phyloP scores from a whole-genome alignment of 2,113 vertebrate genomes.

The Nycticebus coucang region DNA sequence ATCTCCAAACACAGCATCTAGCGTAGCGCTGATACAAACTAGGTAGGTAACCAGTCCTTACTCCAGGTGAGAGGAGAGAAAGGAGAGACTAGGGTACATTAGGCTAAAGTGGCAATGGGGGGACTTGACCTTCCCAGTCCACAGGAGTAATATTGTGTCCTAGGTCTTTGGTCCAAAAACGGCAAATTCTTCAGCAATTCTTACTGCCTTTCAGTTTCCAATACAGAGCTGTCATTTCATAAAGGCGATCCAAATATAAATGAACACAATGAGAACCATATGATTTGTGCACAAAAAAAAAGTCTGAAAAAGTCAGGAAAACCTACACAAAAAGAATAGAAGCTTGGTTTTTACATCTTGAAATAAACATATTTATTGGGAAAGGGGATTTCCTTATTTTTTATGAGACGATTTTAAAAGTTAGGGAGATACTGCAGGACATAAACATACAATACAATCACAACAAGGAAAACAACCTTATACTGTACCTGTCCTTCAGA shows the following conservation, averaged over 20 bases:
- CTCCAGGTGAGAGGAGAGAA: not conserved
- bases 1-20: not conserved
- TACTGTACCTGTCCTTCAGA: constrained; percentile 30
- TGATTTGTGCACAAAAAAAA: not conserved
- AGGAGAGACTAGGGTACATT: not conserved
- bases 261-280: not conserved
- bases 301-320: not conserved
- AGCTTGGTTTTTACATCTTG: not conserved
- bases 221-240: not conserved
- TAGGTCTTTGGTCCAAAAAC: not conserved
- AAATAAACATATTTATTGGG: not conserved
- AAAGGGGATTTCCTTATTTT: not conserved
- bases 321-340: not conserved
- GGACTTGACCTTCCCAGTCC: not conserved
- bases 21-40: not conserved
- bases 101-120: not conserved
- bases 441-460: constrained; percentile 24
- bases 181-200: not conserved
- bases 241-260: constrained; percentile 30
- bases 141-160: not conserved
- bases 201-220: constrained; percentile 19
- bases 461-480: not conserved
- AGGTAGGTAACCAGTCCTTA: not conserved
- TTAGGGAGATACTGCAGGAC: not conserved
- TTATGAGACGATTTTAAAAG: not conserved